These are phyloP conservation scores for Callorhinus ursinus DNA, from an alignment of 2,113 vertebrate genomes.

Conservation along the genomic window DNA sequence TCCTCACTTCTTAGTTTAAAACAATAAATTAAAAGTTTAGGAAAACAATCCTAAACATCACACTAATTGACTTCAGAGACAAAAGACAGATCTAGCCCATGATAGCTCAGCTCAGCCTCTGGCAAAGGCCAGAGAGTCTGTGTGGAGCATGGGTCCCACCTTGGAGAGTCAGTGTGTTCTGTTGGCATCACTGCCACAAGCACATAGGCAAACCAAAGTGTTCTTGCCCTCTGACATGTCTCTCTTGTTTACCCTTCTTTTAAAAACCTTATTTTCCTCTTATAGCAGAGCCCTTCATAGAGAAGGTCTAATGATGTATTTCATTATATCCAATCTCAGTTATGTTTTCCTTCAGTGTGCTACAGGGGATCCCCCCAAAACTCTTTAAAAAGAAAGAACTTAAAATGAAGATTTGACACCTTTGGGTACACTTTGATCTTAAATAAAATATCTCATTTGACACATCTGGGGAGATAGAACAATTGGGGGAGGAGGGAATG, in stretches of 20 bases:
- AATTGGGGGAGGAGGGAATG: neutral
- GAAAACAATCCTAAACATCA: conserved; percentile 43
- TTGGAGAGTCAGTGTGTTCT: neutral
- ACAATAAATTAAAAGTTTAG: conserved; percentile 70
- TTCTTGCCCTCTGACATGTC: neutral
- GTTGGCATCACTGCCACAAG: neutral
- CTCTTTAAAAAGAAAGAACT: conserved; percentile 31
- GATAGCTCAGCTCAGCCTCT: neutral
- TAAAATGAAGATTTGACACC: neutral
- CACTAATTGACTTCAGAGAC: neutral
- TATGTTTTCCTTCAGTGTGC: neutral
- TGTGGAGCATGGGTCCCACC: too few species aligned
- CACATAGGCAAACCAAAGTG: neutral
- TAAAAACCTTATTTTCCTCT: neutral
- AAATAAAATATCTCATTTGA: conserved; percentile 32
- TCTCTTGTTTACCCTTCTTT: neutral
- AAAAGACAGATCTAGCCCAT: neutral
- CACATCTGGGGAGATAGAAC: neutral
- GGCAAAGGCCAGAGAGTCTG: neutral
- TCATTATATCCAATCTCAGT: conserved; percentile 1
- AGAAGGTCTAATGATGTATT: neutral
- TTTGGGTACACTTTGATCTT: neutral
- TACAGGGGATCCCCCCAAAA: neutral
- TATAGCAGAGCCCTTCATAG: neutral
- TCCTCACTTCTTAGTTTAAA: conserved; percentile 50